A percentile compares a stretch with the other conserved stretches of the same genome.
These are phyloP conservation scores for Cyclargus thomasi DNA, from an alignment of 1,140 invertebrate species.

Conservation along the genomic window DNA sequence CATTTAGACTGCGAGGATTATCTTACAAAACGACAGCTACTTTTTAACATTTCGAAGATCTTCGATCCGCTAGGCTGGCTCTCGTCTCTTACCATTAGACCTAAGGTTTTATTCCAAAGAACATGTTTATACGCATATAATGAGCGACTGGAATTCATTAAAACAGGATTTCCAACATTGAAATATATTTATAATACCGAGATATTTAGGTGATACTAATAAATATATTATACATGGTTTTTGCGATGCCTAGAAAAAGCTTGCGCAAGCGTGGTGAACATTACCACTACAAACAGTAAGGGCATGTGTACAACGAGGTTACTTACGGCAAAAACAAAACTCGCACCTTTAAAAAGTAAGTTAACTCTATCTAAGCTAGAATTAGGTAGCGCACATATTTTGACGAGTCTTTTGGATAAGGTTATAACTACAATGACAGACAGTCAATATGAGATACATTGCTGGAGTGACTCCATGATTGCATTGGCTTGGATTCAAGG, in stretches of 20 bases:
- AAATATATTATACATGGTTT: constrained; percentile 20
- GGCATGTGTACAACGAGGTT: constrained; percentile 20
- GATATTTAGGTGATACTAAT: constrained; percentile 18
- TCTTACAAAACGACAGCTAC: constrained; percentile 16
- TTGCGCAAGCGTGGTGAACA: constrained; percentile 20
- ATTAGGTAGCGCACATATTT: constrained; percentile 22
- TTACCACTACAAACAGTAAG: constrained; percentile 14
- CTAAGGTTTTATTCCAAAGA: constrained; percentile 26
- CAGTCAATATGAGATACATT: constrained; percentile 4
- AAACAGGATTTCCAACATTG: constrained; percentile 19
- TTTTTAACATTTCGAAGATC: constrained; percentile 11
- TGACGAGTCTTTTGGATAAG: constrained; percentile 21
- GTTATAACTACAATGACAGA: constrained; percentile 16
- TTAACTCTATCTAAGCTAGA: constrained; percentile 24
- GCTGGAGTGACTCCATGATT: constrained; percentile 25
- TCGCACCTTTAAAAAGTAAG: constrained; percentile 26
- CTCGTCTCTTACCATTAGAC: constrained; percentile 21
- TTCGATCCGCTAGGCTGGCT: too few species aligned
- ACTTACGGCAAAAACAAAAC: constrained; percentile 28
- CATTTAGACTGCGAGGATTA: neutral
- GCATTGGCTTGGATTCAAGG: constrained; percentile 27
- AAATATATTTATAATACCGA: constrained; percentile 16
- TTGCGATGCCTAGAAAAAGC: constrained; percentile 21
- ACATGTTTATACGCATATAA: constrained; percentile 19
- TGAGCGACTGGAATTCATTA: neutral